Base-by-base conservation (phyloP, 2,797 vertebrate species). In the Emydoidea blandingii region DNA sequence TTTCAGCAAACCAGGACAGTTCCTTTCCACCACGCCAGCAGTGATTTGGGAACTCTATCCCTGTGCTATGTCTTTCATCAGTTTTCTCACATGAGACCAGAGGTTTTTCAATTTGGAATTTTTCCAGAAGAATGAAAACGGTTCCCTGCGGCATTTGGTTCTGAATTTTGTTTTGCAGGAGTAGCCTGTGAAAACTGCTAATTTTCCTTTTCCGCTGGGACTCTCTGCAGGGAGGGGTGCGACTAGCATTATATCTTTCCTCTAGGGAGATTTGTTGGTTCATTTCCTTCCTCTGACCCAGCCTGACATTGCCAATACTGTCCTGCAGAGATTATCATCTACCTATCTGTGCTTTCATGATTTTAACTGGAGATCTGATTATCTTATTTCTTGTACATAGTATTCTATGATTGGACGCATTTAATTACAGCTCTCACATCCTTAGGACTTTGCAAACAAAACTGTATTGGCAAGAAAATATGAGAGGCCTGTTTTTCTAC, bases 81-180 rank as follows among this genome's bases (percentile, higher is more conserved):
- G 5, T 68, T 68, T 68, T 65, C 34, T 65, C 34, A 54, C 16
- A 68, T 29, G 49, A 92, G 85, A 83, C 79, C 65, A 89, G 89
- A 95, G 49, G 31, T 93, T 79, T 92, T 94, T 91, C 85, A 89
- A 72, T 14, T 62, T 87, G 72, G 74, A 87, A 92, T 94, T 93
- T 95, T 90, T 97, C 86, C 84, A 95, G 90, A 95, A 94, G 79
- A 86, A 76, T 27, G 12, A 94, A 96, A 91, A 97, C 87, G 84
- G 82, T 91, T 92, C 57, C 78, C 94, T 84, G 95, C 95, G 92
- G 83, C 25, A 76, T 91, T 94, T 94, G 92, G n/a, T 68, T 68
- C 18, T 37, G n/a, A 68, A 68, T 50, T 19, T 74, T 56, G 23
- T 81, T 90, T 91, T 88, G 87, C 80, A 96, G 91, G 78, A 37